A percentile compares a stretch with the other conserved stretches of the same genome.
Conservation (phyloP, 2,797 vertebrate species). For the Spea hammondii region DNA sequence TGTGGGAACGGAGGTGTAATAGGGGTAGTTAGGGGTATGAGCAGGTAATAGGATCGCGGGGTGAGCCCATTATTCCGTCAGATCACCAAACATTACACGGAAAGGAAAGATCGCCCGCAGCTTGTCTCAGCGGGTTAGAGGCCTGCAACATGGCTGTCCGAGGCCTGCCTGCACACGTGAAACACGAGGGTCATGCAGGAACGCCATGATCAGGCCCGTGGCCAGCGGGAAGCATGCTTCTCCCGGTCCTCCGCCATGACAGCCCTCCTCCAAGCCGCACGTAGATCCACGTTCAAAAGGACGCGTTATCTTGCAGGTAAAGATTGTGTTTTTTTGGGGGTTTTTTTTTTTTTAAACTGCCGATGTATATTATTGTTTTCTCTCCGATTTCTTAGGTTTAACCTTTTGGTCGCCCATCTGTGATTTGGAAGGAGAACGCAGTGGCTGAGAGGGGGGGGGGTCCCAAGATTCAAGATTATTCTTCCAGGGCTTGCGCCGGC, state of each 20-base stretch:
- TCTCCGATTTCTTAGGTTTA: neutral
- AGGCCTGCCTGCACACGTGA: neutral
- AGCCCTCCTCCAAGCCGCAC: neutral
- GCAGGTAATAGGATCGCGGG: neutral
- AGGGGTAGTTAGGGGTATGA: neutral
- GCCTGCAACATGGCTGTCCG: neutral
- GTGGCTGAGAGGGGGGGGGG: slow-evolving; percentile 56
- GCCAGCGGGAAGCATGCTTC: slow-evolving; percentile 11
- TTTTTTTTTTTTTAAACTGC: slow-evolving; percentile 46
- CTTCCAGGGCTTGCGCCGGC: slow-evolving; percentile 53
- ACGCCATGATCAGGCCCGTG: neutral
- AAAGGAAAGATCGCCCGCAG: slow-evolving; percentile 38
- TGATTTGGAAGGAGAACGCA: slow-evolving; percentile 53
- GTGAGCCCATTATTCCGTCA: slow-evolving; percentile 24
- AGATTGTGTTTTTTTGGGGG: too few relatives aligned
- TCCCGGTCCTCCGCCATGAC: slow-evolving; percentile 2
- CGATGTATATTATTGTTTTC: slow-evolving; percentile 43
- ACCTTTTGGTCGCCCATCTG: slow-evolving; percentile 52
- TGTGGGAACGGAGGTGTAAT: neutral
- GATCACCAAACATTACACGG: slow-evolving; percentile 46
- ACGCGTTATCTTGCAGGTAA: slow-evolving; percentile 15
- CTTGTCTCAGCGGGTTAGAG: slow-evolving; percentile 30
- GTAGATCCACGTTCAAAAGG: neutral
- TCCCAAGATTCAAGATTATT: slow-evolving; percentile 57
- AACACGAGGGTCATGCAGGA: slow-evolving; percentile 15